Evolutionary conservation across 2,113 vertebrate species (phyloP).

Genomic region (Sylvilagus bachmani): DNA sequence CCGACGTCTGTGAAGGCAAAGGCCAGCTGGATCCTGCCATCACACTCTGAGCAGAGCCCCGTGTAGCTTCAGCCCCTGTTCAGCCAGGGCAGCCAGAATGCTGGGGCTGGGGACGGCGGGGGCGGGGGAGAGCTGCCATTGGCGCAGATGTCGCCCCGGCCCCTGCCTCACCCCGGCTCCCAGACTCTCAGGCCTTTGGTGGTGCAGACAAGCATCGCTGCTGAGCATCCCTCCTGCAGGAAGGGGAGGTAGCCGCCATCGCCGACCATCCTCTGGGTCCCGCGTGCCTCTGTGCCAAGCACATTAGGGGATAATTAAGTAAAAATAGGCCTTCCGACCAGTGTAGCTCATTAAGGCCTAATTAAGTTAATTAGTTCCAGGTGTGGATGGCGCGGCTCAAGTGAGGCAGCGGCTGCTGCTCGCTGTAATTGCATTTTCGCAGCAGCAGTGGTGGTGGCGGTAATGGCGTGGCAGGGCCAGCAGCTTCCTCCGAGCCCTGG

Average conservation of each 20-base stretch:
- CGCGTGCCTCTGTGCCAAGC: constrained; percentile 84
- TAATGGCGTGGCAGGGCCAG: not conserved
- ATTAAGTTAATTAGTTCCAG: constrained; percentile 93
- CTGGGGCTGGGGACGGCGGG: not conserved
- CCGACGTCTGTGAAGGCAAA: not conserved
- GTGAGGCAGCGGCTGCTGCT: constrained; percentile 86
- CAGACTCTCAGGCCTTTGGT: not conserved
- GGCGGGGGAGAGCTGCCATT: not conserved
- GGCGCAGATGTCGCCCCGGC: not conserved
- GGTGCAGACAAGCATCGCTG: not conserved
- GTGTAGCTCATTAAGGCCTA: constrained; percentile 90
- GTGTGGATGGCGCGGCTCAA: constrained; percentile 88
- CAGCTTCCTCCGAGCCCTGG: constrained; percentile 83
- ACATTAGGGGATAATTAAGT: constrained; percentile 91
- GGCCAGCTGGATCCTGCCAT: not conserved
- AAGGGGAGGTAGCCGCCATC: constrained; percentile 79
- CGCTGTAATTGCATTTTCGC: constrained; percentile 89
- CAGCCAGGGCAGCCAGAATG: not conserved
- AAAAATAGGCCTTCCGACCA: constrained; percentile 91
- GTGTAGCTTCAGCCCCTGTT: not conserved
- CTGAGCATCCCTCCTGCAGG: not conserved
- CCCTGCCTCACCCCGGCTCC: not conserved
- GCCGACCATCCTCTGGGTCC: constrained; percentile 64
- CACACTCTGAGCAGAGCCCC: not conserved
- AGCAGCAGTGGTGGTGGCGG: constrained; percentile 44